Conservation (phyloP, 1,140 invertebrate genomes). For the Bombus waltoni region DNA sequence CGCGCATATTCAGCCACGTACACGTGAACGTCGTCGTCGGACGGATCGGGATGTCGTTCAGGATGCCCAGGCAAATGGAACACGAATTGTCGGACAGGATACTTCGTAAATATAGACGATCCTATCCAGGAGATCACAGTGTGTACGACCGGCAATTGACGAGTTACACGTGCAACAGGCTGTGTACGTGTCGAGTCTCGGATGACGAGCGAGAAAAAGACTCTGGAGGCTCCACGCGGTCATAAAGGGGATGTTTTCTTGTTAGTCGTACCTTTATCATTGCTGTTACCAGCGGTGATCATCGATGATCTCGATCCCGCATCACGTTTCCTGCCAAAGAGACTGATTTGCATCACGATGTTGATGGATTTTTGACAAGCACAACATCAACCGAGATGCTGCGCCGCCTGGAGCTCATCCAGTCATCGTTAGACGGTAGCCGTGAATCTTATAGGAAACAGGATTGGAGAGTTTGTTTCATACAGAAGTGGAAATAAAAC, state of each 20-base stretch:
- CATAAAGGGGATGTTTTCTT: conserved; percentile 33
- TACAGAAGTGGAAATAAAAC: too few species aligned
- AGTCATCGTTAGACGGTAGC: not conserved
- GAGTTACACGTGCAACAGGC: conserved; percentile 39
- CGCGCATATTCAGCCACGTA: conserved; percentile 16
- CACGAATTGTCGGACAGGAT: conserved; percentile 36
- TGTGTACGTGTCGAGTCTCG: conserved; percentile 14
- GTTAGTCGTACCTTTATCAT: conserved; percentile 35
- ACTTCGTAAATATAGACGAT: conserved; percentile 61
- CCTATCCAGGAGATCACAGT: conserved; percentile 20
- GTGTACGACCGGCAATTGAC: conserved; percentile 41
- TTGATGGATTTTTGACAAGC: conserved; percentile 12
- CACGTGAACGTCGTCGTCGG: not conserved
- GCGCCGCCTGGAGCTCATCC: not conserved
- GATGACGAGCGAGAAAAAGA: conserved; percentile 22
- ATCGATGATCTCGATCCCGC: conserved; percentile 28
- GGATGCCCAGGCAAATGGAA: conserved; percentile 56
- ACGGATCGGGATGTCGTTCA: conserved; percentile 30
- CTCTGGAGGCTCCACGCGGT: not conserved
- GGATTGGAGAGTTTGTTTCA: too few species aligned
- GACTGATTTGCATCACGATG: conserved; percentile 3
- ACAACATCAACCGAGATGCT: not conserved
- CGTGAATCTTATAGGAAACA: not conserved
- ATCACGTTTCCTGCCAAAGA: not conserved
- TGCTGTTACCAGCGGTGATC: conserved; percentile 20